Conservation (phyloP, 1,140 invertebrate species). For the Aphelenchoides fujianensis region DNA sequence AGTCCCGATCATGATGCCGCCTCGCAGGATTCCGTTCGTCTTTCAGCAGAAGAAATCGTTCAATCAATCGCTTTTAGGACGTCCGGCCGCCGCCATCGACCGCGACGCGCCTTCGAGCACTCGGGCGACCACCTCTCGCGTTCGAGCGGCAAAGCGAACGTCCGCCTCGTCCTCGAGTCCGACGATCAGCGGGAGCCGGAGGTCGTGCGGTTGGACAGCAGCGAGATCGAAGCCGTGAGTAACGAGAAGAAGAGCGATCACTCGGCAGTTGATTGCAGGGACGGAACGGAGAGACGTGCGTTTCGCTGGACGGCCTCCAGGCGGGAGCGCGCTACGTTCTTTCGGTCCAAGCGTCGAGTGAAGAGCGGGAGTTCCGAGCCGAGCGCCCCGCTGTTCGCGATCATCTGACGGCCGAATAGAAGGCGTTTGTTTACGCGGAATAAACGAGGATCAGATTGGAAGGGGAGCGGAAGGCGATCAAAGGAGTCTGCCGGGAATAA, state of each 20-base stretch:
- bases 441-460: too few species aligned
- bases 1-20: not conserved
- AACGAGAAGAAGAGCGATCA: too few species aligned
- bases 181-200: not conserved
- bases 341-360: slow-evolving; percentile 41
- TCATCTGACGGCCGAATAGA: not conserved
- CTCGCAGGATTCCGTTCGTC: not conserved
- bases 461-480: too few species aligned
- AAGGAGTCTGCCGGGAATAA: too few species aligned
- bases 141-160: not conserved
- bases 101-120: not conserved
- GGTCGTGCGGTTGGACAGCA: not conserved
- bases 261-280: slow-evolving; percentile 30
- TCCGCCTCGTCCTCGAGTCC: not conserved
- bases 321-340: slow-evolving; percentile 27
- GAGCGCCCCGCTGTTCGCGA: slow-evolving; percentile 35
- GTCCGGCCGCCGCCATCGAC: not conserved
- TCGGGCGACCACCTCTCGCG: not conserved
- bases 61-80: too few species aligned
- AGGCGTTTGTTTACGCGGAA: too few species aligned
- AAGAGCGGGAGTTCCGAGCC: slow-evolving; percentile 44
- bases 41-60: too few species aligned
- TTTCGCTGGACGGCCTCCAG: slow-evolving; percentile 24
- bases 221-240: not conserved
- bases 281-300: slow-evolving; percentile 28